phyloP scores from a whole-genome alignment of 2,888 invertebrate genomes.

The Adelphocoris suturalis region DNA sequence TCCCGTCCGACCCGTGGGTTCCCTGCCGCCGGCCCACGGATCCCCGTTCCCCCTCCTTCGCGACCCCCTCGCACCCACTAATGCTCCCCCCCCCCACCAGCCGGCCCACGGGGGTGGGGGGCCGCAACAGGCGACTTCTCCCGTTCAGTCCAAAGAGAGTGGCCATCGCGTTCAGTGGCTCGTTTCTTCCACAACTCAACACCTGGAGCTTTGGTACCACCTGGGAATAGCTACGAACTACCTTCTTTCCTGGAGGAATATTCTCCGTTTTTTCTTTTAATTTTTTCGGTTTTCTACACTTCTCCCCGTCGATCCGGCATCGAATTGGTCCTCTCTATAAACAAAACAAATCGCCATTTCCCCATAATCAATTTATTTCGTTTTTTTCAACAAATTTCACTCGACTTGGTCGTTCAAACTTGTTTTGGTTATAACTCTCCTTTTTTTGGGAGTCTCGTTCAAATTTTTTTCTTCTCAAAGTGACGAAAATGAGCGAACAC shows the following conservation, averaged over 20 bases:
- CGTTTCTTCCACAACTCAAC: slow-evolving; percentile 45
- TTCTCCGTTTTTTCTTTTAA: slow-evolving; percentile 23
- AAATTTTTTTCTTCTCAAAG: not conserved
- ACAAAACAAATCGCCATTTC: slow-evolving; percentile 1
- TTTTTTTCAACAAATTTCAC: slow-evolving; percentile 7
- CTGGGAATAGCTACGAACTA: slow-evolving; percentile 8
- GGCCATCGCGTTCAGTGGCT: slow-evolving; percentile 67
- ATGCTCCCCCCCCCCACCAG: not conserved
- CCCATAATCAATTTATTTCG: not conserved
- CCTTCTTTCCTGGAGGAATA: not conserved
- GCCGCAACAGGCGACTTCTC: not conserved
- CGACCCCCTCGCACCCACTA: not conserved
- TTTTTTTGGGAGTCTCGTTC: not conserved
- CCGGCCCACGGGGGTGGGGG: not conserved
- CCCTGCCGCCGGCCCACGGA: slow-evolving; percentile 47
- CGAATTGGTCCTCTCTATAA: not conserved
- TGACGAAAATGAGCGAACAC: slow-evolving; percentile 75
- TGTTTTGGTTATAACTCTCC: not conserved
- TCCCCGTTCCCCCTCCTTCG: too few relatives aligned
- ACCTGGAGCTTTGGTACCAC: slow-evolving; percentile 44
- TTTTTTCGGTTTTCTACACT: slow-evolving; percentile 37
- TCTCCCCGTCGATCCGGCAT: not conserved
- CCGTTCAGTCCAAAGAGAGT: slow-evolving; percentile 61
- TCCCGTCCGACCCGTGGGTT: too few relatives aligned
- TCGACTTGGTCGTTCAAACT: slow-evolving; percentile 9